phyloP scores from a whole-genome alignment of 2,888 invertebrate species.

The Chrysodeixis includens region DNA sequence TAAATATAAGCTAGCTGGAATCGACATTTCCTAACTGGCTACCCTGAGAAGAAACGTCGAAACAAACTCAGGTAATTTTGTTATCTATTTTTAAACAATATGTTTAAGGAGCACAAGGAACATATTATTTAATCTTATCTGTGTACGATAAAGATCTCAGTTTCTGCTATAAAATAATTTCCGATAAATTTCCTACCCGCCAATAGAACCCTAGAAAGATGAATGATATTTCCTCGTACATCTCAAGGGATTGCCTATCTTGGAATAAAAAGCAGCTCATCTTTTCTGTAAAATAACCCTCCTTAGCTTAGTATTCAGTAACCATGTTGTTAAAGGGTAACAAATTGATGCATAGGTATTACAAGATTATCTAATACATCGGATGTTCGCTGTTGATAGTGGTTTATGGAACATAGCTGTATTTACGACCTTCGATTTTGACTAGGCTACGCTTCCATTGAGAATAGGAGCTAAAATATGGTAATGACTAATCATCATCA shows the following conservation, averaged over 20 bases:
- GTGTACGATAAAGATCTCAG: background rate
- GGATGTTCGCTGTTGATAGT: background rate
- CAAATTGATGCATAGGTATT: background rate
- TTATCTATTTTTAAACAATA: too few species aligned
- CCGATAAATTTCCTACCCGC: background rate
- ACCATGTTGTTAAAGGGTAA: conserved; percentile 15
- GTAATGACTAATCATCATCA: background rate
- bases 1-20: too few species aligned
- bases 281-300: conserved; percentile 45
- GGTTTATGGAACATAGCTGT: background rate
- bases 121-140: too few species aligned
- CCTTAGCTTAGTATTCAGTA: conserved; percentile 29
- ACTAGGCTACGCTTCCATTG: background rate
- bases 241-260: conserved; percentile 53
- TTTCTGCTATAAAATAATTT: background rate
- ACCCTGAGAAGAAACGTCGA: too few species aligned
- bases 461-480: background rate
- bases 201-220: conserved; percentile 29
- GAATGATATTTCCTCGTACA: conserved; percentile 44
- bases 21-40: too few species aligned
- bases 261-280: conserved; percentile 46
- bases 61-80: too few species aligned
- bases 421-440: background rate
- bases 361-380: background rate
- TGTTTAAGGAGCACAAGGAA: too few species aligned